Percentiles rank a stretch among this genome's conserved stretches.
Evolutionary conservation across 2,888 invertebrate species (phyloP).

Genomic region (Pseudoips prasinana): DNA sequence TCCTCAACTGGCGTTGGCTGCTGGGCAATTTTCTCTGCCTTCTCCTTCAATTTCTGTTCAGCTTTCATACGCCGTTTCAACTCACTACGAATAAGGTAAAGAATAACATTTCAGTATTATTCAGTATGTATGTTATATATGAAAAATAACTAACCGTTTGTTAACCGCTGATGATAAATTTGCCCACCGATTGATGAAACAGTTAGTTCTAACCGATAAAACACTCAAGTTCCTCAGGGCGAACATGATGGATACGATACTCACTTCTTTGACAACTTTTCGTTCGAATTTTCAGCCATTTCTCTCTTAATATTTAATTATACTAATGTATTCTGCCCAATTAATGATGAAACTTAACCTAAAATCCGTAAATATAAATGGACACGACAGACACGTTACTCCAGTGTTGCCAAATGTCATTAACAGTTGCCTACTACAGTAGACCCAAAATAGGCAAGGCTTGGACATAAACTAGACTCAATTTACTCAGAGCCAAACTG

Average conservation of each 20-base stretch:
- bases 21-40: constrained; percentile 87
- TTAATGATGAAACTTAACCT: constrained; percentile 23
- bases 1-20: constrained; percentile 57
- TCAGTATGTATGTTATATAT: constrained; percentile 11
- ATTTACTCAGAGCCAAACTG: no score
- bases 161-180: constrained; percentile 52
- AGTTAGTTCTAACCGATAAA: constrained; percentile 43
- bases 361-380: constrained; percentile 7
- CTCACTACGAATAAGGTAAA: constrained; percentile 86
- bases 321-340: no score
- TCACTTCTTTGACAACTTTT: constrained; percentile 87
- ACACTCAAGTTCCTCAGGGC: constrained; percentile 43
- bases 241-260: constrained; percentile 64
- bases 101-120: constrained; percentile 38
- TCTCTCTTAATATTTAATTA: neutral
- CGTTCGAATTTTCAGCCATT: constrained; percentile 82
- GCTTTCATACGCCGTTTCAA: constrained; percentile 95
- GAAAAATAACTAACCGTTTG: constrained; percentile 64
- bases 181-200: constrained; percentile 43
- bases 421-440: no score
- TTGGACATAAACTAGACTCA: no score
- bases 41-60: constrained; percentile 96
- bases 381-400: constrained; percentile 18
- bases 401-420: neutral
- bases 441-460: no score